phyloP scores from a whole-genome alignment of 2,888 invertebrate genomes.

The Argyresthia albistria region DNA sequence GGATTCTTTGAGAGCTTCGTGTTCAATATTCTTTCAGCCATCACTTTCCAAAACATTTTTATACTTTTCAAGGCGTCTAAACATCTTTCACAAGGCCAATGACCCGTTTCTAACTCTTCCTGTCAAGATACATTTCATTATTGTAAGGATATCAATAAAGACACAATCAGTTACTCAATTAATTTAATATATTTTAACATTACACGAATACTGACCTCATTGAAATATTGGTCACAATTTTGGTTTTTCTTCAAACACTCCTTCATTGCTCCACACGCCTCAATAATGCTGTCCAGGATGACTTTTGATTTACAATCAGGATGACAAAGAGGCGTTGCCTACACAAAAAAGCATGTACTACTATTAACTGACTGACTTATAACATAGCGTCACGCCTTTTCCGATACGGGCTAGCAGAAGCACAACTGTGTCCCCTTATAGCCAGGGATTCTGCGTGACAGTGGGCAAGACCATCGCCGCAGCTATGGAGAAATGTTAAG shows the following conservation, averaged over 20 bases:
- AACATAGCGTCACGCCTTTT: no score
- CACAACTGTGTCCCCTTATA: no score
- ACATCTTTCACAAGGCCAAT: slow-evolving; percentile 59
- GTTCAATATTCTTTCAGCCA: slow-evolving; percentile 46
- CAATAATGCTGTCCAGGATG: slow-evolving; percentile 44
- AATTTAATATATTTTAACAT: background rate
- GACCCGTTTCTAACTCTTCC: slow-evolving; percentile 56
- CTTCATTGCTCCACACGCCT: slow-evolving; percentile 44
- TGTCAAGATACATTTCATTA: slow-evolving; percentile 15
- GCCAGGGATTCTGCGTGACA: no score
- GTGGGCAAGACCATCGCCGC: no score
- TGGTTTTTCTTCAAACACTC: slow-evolving; percentile 38
- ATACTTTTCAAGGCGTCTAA: slow-evolving; percentile 52
- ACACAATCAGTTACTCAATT: background rate
- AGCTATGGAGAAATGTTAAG: no score
- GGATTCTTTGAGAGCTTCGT: slow-evolving; percentile 20
- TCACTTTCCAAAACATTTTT: slow-evolving; percentile 59
- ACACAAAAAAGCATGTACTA: background rate
- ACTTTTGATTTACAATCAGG: slow-evolving; percentile 52
- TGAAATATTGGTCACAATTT: slow-evolving; percentile 43
- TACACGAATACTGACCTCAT: slow-evolving; percentile 30
- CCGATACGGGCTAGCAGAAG: no score
- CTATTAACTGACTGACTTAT: no score
- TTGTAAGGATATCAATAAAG: no score
- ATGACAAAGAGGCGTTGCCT: slow-evolving; percentile 46